Conservation (phyloP, 1,140 invertebrate genomes). For the Gryllus bimaculatus region DNA sequence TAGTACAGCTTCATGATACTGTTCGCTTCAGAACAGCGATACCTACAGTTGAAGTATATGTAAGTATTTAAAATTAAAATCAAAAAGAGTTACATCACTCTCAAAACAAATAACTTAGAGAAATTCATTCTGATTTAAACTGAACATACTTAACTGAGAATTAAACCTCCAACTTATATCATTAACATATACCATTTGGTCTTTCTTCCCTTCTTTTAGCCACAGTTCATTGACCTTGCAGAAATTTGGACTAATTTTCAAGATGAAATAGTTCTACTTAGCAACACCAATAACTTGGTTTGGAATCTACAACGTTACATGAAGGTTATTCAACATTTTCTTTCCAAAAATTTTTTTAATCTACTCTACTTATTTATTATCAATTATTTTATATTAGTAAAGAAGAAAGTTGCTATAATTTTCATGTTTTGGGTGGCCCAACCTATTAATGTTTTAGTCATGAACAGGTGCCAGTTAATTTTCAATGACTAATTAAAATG, state of each 20-base stretch:
- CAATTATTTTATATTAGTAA: not conserved
- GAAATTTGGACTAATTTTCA: conserved; percentile 51
- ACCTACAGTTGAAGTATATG: conserved; percentile 50
- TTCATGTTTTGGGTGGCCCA: not conserved
- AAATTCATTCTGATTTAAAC: too few relatives aligned
- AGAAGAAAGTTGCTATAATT: not conserved
- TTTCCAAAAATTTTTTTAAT: not conserved
- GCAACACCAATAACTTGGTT: conserved; percentile 45
- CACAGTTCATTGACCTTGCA: conserved; percentile 50
- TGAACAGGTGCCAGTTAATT: too few relatives aligned
- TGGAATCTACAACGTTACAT: conserved; percentile 34
- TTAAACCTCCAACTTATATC: too few relatives aligned
- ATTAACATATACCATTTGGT: not conserved
- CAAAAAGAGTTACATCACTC: too few relatives aligned
- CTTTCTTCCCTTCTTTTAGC: conserved; percentile 35
- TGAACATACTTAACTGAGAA: too few relatives aligned
- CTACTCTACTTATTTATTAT: not conserved
- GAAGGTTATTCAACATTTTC: conserved; percentile 11
- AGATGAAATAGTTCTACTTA: conserved; percentile 49
- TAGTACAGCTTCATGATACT: conserved; percentile 45
- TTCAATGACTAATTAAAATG: too few relatives aligned
- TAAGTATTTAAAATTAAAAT: conserved; percentile 33
- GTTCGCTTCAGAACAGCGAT: conserved; percentile 50
- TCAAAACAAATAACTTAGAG: too few relatives aligned
- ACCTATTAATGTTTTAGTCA: too few relatives aligned